phyloP scores from a whole-genome alignment of 2,888 invertebrate genomes.

The Nematopogon swammerdamellus region DNA sequence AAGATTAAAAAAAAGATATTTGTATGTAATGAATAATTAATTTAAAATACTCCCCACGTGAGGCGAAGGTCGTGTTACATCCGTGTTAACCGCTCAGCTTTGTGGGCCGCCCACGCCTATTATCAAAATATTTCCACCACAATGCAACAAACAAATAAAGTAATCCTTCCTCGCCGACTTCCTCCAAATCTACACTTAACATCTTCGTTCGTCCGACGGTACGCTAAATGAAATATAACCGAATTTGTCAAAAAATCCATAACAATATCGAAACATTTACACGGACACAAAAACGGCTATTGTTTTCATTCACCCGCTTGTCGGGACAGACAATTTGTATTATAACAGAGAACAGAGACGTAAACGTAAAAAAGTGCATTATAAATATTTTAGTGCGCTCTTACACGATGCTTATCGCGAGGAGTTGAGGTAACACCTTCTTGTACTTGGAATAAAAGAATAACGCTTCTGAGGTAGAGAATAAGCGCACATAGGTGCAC shows the following conservation, averaged over 20 bases:
- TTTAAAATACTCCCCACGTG: too few species aligned
- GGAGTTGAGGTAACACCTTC: neutral
- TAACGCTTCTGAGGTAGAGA: too few species aligned
- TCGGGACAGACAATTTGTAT: neutral
- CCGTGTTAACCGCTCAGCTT: neutral
- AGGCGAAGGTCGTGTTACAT: neutral
- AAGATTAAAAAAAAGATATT: too few species aligned
- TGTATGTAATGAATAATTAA: too few species aligned
- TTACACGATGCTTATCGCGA: neutral
- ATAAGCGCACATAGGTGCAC: too few species aligned
- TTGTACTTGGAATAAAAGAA: too few species aligned
- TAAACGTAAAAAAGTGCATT: neutral
- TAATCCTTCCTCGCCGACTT: neutral
- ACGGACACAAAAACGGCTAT: neutral
- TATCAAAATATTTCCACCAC: neutral
- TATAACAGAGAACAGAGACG: neutral
- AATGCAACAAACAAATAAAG: neutral
- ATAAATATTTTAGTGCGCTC: neutral
- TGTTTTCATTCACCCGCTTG: neutral
- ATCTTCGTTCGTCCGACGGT: constrained; percentile 25
- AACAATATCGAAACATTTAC: constrained; percentile 16
- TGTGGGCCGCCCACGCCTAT: neutral
- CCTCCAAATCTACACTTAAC: constrained; percentile 15
- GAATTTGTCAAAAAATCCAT: constrained; percentile 31
- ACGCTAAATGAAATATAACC: constrained; percentile 20